These are phyloP conservation scores for Orius laevigatus DNA, from an alignment of 1,140 invertebrate species.

Conservation along the genomic window DNA sequence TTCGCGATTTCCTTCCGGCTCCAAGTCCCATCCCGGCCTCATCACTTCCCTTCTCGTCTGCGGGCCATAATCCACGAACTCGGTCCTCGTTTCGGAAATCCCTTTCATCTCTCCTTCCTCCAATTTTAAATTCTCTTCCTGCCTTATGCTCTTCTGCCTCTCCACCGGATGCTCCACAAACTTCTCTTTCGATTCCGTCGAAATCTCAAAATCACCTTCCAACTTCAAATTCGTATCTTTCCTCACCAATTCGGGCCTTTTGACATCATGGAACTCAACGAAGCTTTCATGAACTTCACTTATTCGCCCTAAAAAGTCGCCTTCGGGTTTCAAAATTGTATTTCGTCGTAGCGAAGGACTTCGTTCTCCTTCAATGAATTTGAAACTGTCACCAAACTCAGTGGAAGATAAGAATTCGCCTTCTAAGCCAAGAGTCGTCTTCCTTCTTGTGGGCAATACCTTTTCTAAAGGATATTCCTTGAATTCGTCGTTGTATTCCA, in stretches of 20 bases:
- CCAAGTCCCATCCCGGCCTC: slow-evolving; percentile 11
- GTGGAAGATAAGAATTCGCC: slow-evolving; percentile 3
- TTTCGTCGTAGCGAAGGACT: not conserved
- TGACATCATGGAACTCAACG: slow-evolving; percentile 5
- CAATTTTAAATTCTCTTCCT: too few relatives aligned
- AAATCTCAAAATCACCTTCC: slow-evolving; percentile 16
- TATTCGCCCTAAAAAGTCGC: slow-evolving; percentile 12
- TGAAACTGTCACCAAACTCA: slow-evolving; percentile 11
- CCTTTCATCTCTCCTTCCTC: too few relatives aligned
- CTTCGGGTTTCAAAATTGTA: slow-evolving; percentile 15
- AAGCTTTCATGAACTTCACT: slow-evolving; percentile 13
- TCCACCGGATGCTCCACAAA: slow-evolving; percentile 11
- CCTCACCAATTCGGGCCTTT: slow-evolving; percentile 14
- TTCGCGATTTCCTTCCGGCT: slow-evolving; percentile 18
- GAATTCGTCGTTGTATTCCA: slow-evolving; percentile 18
- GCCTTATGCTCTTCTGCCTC: too few relatives aligned
- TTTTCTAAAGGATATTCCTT: slow-evolving; percentile 9
- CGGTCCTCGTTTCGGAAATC: slow-evolving; percentile 5
- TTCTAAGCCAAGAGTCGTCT: slow-evolving; percentile 4
- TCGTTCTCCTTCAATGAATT: slow-evolving; percentile 1
- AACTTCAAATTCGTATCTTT: slow-evolving; percentile 18
- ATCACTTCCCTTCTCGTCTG: slow-evolving; percentile 12
- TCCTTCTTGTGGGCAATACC: slow-evolving; percentile 1
- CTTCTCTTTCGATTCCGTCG: slow-evolving; percentile 16
- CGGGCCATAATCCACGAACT: slow-evolving; percentile 16